Evolutionary conservation across 2,797 vertebrate genomes (phyloP), one percentile per base, ranked within the genome.

Genomic region (Microchirus variegatus): DNA sequence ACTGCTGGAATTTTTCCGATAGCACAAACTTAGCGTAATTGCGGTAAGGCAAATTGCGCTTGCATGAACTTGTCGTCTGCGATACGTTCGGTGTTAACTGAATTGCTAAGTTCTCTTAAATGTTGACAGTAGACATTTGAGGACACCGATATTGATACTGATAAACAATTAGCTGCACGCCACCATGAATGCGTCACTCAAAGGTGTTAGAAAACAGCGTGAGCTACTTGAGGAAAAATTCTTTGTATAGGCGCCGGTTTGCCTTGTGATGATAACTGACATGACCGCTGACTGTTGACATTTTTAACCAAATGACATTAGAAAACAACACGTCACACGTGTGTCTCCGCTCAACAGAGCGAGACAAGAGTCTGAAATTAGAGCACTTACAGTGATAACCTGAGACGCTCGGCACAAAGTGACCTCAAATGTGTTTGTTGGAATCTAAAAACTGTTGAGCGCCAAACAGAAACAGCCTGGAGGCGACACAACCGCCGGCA

Each of bases 401-500:
- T 31, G 31, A 43, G 5, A 10, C 46, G 41, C 10, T 59, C 9
- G 2, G 42, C 47, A 22, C 57, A 31, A 43, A n/a, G 15, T 4
- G 11, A 38, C 14, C 3, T 10, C 53, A 35, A 16, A 42, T 2
- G 41, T 14, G 17, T 1, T 4, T 43, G 12, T 18, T 1, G 2
- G 13, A 36, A 65, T 19, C 42, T 16, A 15, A 10, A 13, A 4
- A 48, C 19, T 10, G 18, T 3, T 22, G 14, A 14, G 40, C 2
- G 1, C 1, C 46, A 38, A 54, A 38, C 49, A 53, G 14, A 37
- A 43, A 50, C 19, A 37, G 55, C 60, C 70, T 45, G n/a, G 60
- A 53, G 75, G 75, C 58, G 63, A 51, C 41, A 46, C 12, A 40
- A 37, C 15, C 12, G 22, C 65, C 59, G 51, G 53, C 66, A 47